Percentiles rank a stretch among this genome's conserved stretches.
Conservation (phyloP, 2,797 vertebrate genomes). For the Adelosebastes latens region DNA sequence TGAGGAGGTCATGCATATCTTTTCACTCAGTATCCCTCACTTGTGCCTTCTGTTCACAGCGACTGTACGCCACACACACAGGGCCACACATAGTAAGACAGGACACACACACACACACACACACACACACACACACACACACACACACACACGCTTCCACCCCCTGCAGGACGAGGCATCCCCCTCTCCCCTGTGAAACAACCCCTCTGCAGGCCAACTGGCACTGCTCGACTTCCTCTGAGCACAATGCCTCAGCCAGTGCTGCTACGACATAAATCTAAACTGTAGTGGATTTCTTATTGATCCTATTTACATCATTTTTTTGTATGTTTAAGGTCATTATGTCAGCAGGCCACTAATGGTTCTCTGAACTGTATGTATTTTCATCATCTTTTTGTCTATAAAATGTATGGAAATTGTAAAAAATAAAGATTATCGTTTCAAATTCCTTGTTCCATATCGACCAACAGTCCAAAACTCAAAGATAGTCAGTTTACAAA, state of each 20-base stretch:
- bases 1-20: constrained; percentile 63
- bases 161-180: constrained; percentile 66
- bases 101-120: not conserved
- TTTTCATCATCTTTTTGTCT: not conserved
- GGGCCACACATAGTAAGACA: constrained; percentile 12
- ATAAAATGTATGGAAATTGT: not conserved
- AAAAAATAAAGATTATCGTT: not conserved
- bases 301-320: constrained; percentile 39
- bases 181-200: constrained; percentile 63
- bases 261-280: constrained; percentile 54
- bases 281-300: constrained; percentile 10
- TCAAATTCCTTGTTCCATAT: not conserved
- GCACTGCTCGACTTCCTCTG: constrained; percentile 67
- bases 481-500: not conserved
- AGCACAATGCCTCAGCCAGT: constrained; percentile 32
- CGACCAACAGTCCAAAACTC: not conserved
- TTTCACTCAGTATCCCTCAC: constrained; percentile 58
- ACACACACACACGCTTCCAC: constrained; percentile 30
- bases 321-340: constrained; percentile 22
- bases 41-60: constrained; percentile 75
- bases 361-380: not conserved
- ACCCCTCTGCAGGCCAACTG: constrained; percentile 72
- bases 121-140: constrained; percentile 29
- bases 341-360: constrained; percentile 5
- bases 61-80: constrained; percentile 25